Base-by-base conservation (phyloP, 2,797 vertebrate genomes). In the Sebastes kiyomatsui region DNA sequence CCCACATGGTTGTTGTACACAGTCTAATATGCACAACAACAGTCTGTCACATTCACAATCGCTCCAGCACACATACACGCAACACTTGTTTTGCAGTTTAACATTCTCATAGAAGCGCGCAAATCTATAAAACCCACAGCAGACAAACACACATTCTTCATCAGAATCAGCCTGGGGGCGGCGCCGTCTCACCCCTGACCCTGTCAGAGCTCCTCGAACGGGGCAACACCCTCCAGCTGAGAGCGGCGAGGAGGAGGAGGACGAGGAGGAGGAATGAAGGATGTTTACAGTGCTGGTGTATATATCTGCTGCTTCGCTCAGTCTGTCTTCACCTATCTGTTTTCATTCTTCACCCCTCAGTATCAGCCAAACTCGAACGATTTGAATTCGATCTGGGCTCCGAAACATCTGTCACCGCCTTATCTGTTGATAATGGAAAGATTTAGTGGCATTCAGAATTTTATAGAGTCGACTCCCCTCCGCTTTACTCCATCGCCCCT, bases 341-440 rank as follows among this genome's bases (percentile, higher is more conserved):
- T 83, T 81, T 79, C 83, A 77, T 85, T 89, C 80, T 77, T 80
- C 72, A 49, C 55, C 82, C 58, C 28, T 42, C 81, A 7, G 66
- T 81, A 80, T 87, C 87, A 83, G 80, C 75, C 75, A 49, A 90
- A 82, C 76, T 73, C 30, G 27, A 84, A 42, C 55, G 33, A 81
- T 91, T 87, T 80, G 67, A 86, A 89, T 90, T 87, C 79, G 83
- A 80, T 89, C 89, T 49, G 72, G 30, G 64, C 84, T 77, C 67
- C 11, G 3, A 77, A 88, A 88, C 91, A 90, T 91, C 92, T 88
- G 89, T 90, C 88, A 78, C 20, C 18, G 71, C 78, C 88, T 90
- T 81, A 91, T 92, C 89, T 79, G 85, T 33, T 83, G 86, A 88
- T 90, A 90, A 90, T 86, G 79, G 86, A 83, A 83, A 87, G 86